Evolutionary conservation across 2,113 vertebrate genomes (phyloP).

Genomic region (Phrynosoma platyrhinos): DNA sequence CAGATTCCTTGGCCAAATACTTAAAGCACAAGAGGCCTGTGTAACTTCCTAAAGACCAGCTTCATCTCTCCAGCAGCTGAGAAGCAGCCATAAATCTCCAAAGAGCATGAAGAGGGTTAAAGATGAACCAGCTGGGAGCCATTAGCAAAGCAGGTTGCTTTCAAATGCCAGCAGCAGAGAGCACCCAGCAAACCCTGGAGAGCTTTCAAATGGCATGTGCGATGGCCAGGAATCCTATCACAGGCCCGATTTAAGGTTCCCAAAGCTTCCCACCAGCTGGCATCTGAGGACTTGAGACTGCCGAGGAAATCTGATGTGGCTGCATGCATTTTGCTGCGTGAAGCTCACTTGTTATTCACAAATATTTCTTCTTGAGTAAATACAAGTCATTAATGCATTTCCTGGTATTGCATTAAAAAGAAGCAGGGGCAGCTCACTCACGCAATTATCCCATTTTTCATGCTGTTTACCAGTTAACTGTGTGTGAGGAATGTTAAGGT

Average conservation of each 20-base stretch:
- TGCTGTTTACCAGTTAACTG: background rate
- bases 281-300: background rate
- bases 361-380: background rate
- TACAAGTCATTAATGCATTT: no score
- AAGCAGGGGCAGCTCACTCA: background rate
- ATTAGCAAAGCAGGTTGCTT: background rate
- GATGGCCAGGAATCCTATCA: constrained; percentile 30
- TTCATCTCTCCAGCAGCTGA: constrained; percentile 3
- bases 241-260: background rate
- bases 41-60: background rate
- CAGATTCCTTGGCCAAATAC: background rate
- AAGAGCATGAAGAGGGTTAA: background rate
- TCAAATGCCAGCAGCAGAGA: background rate
- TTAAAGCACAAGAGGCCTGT: background rate
- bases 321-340: background rate
- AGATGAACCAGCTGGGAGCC: constrained; percentile 10
- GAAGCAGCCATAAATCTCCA: background rate
- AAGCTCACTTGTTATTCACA: background rate
- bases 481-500: background rate
- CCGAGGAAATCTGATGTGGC: accelerated
- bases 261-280: background rate
- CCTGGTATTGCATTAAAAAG: background rate
- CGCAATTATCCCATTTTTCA: background rate
- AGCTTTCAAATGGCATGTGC: constrained; percentile 10
- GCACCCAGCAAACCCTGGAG: background rate